Percentiles rank a stretch among this genome's conserved stretches.
These are phyloP conservation scores for Sinocyclocheilus anshuiensis DNA, from an alignment of 2,113 vertebrate genomes.

Conservation along the genomic window DNA sequence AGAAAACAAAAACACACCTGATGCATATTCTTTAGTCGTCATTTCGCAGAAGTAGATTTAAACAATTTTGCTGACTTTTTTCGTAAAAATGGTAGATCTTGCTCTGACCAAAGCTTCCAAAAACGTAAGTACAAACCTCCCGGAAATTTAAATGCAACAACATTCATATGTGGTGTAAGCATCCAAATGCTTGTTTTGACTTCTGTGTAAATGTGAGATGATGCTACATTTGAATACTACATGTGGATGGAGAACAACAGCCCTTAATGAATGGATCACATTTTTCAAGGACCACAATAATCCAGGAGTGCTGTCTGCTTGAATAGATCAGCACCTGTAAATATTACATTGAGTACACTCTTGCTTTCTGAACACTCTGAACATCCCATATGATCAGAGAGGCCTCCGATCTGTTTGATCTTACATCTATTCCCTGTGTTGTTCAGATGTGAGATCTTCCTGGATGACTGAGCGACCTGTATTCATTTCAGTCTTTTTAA, in stretches of 20 bases:
- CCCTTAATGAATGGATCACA: background rate
- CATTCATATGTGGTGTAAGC: background rate
- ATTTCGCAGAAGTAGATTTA: no score
- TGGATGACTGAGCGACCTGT: background rate
- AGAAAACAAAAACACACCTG: no score
- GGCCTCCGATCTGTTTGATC: slow-evolving; percentile 37
- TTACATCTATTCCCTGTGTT: slow-evolving; percentile 2
- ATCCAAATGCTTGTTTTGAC: background rate
- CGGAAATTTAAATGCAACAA: no score
- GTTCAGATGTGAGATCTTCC: slow-evolving; percentile 1
- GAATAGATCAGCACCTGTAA: slow-evolving; percentile 16
- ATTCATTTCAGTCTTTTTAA: background rate
- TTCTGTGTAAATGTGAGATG: background rate
- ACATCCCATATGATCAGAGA: slow-evolving; percentile 33
- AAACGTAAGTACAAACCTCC: no score
- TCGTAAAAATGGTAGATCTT: no score
- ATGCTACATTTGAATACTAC: background rate
- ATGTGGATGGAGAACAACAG: background rate
- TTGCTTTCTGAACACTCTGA: slow-evolving; percentile 23
- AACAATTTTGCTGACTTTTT: no score
- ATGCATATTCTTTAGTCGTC: no score
- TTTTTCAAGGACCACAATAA: slow-evolving; percentile 3
- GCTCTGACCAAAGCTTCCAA: background rate
- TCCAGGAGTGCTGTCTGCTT: background rate
- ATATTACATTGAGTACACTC: slow-evolving; percentile 30